A percentile compares a stretch with the other conserved stretches of the same genome.
Conservation (phyloP, 2,797 vertebrate species). For the Neopelma chrysocephalum region DNA sequence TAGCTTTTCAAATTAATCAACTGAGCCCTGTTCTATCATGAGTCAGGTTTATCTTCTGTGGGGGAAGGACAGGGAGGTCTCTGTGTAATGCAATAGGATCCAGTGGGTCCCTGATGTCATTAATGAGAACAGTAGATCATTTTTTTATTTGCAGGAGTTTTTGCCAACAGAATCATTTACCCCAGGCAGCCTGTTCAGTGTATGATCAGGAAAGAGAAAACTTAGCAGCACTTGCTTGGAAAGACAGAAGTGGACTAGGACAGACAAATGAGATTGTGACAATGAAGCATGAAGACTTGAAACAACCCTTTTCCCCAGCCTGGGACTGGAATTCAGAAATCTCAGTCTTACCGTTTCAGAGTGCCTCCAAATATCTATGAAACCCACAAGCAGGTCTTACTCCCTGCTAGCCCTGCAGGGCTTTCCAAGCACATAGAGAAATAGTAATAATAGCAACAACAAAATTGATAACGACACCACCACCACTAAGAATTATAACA, state of each 20-base stretch:
- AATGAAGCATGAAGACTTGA: background rate
- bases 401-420: background rate
- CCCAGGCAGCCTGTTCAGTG: background rate
- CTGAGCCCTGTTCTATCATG: background rate
- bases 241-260: background rate
- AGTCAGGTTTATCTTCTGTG: background rate
- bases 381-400: background rate
- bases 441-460: background rate
- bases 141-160: background rate
- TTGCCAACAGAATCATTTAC: background rate
- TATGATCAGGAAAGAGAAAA: background rate
- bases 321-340: background rate
- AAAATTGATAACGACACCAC: background rate
- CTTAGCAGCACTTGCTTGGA: background rate
- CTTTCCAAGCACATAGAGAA: background rate
- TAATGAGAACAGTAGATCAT: background rate
- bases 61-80: background rate
- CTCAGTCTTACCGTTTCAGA: background rate
- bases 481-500: background rate
- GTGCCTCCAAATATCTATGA: background rate
- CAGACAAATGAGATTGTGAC: background rate
- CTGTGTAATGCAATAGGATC: background rate
- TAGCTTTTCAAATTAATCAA: background rate
- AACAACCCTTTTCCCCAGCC: rapidly evolving
- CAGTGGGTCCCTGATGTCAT: background rate